Evolutionary conservation across 2,797 vertebrate genomes (phyloP).

Genomic region (Hapalemur alaotrensis): DNA sequence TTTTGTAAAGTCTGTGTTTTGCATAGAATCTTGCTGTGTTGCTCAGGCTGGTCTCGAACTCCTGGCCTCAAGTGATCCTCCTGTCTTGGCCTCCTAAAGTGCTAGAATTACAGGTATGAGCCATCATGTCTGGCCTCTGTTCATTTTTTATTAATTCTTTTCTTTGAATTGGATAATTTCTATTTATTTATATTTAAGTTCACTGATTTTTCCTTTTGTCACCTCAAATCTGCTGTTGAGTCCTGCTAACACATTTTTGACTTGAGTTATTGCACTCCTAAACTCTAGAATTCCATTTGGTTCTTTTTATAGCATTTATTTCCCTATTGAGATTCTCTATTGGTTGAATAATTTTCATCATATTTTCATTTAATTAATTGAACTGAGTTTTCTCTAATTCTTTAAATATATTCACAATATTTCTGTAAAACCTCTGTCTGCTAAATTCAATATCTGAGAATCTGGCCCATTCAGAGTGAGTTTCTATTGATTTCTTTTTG

Average conservation of each 20-base stretch:
- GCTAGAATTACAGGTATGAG: no score
- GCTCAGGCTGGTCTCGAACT: no score
- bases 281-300: neutral
- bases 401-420: neutral
- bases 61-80: no score
- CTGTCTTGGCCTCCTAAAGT: no score
- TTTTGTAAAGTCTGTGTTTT: no score
- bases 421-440: neutral
- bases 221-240: neutral
- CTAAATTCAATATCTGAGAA: neutral
- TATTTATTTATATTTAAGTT: neutral
- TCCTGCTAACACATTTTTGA: neutral
- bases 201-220: neutral
- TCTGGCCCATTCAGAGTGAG: neutral
- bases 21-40: no score
- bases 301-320: neutral
- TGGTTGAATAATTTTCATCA: neutral
- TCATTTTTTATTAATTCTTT: neutral
- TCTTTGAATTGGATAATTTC: neutral
- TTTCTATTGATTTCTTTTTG: neutral
- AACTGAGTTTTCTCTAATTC: neutral
- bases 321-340: neutral
- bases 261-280: neutral
- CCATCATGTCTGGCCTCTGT: no score
- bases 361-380: neutral